These are phyloP conservation scores for Lota lota DNA, from an alignment of 2,113 vertebrate species.

Conservation along the genomic window DNA sequence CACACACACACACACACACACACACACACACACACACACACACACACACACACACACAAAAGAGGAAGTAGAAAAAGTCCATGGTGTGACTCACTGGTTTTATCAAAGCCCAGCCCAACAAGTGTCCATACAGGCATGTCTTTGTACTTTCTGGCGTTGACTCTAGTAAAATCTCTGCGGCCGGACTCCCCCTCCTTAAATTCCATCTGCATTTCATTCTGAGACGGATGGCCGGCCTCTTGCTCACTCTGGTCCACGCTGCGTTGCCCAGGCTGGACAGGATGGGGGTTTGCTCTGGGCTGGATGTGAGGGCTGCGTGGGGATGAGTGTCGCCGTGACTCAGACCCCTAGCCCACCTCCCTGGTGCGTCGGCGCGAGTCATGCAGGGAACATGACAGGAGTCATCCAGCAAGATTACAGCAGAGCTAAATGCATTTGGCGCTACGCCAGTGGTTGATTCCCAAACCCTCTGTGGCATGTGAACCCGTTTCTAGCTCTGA, in stretches of 20 bases:
- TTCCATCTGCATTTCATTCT: constrained; percentile 42
- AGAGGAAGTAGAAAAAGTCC: no score
- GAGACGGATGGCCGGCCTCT: constrained; percentile 4
- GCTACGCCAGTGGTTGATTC: no score
- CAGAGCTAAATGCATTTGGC: not conserved
- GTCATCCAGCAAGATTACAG: not conserved
- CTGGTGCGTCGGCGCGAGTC: not conserved
- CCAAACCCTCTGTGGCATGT: no score
- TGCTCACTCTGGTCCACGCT: constrained; percentile 14
- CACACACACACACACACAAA: no score
- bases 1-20: no score
- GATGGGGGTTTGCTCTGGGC: constrained; percentile 48
- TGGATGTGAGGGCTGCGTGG: constrained; percentile 23
- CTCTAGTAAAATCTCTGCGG: constrained; percentile 23
- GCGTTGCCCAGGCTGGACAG: constrained; percentile 40
- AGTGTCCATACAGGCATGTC: not conserved
- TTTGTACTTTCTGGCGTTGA: constrained; percentile 13
- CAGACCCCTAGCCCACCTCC: not conserved
- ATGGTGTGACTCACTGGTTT: no score
- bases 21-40: no score
- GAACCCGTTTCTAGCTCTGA: no score
- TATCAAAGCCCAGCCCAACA: no score
- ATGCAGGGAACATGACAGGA: not conserved
- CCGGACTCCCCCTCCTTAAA: constrained; percentile 23
- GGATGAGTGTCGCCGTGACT: constrained; percentile 44